These are phyloP conservation scores for Apotomis betuletana DNA, from an alignment of 2,888 invertebrate genomes.

Conservation along the genomic window DNA sequence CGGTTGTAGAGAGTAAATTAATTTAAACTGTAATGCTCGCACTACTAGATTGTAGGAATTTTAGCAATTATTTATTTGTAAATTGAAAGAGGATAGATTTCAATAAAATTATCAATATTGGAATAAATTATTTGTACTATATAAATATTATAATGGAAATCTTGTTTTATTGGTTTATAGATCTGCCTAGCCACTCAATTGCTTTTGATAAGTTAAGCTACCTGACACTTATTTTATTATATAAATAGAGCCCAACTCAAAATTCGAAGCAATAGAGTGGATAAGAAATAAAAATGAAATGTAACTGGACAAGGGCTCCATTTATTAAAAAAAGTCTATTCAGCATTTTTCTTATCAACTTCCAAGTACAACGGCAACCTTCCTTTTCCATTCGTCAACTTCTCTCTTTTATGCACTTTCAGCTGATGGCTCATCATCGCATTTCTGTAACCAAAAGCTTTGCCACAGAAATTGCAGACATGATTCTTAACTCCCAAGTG, in stretches of 20 bases:
- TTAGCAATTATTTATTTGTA: too few relatives aligned
- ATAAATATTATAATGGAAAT: background rate
- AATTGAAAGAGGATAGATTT: too few relatives aligned
- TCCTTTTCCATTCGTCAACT: conserved; percentile 43
- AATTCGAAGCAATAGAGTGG: too few relatives aligned
- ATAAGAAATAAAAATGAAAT: too few relatives aligned
- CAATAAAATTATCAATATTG: background rate
- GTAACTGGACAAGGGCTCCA: too few relatives aligned
- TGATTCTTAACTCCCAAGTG: conserved; percentile 51
- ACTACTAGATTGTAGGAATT: background rate
- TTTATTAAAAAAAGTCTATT: background rate
- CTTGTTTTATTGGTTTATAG: too few relatives aligned
- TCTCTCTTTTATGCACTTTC: conserved; percentile 54
- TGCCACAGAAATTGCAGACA: conserved; percentile 56
- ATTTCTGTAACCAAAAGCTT: conserved; percentile 53
- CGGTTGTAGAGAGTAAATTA: too few relatives aligned
- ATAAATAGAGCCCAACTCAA: too few relatives aligned
- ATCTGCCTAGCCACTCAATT: too few relatives aligned
- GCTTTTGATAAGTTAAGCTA: too few relatives aligned
- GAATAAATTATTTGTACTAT: background rate
- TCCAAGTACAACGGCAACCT: conserved; percentile 51
- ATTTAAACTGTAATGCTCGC: too few relatives aligned
- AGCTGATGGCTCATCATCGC: conserved; percentile 54
- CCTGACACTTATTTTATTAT: too few relatives aligned
- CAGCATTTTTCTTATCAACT: conserved; percentile 31